These are phyloP conservation scores for Cromileptes altivelis DNA, from an alignment of 2,113 vertebrate genomes.

Conservation along the genomic window DNA sequence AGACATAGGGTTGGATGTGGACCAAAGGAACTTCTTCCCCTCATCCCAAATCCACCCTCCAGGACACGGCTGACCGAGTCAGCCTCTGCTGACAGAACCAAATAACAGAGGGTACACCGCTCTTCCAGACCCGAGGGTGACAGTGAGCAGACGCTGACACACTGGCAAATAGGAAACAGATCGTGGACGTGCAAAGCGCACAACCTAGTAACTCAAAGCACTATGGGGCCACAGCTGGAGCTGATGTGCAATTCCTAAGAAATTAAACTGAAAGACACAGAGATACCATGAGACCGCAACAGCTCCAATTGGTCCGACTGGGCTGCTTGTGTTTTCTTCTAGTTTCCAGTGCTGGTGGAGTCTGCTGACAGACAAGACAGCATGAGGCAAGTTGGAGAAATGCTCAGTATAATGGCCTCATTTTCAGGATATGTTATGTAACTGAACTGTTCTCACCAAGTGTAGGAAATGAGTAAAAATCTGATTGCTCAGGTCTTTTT, in stretches of 20 bases:
- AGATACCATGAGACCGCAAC: constrained; percentile 4
- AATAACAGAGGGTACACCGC: constrained; percentile 24
- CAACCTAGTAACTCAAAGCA: neutral
- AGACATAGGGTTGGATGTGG: constrained; percentile 57
- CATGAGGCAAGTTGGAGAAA: neutral
- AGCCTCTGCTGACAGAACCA: constrained; percentile 52
- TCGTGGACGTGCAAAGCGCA: neutral
- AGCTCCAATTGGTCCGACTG: neutral
- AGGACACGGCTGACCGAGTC: constrained; percentile 22
- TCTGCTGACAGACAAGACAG: constrained; percentile 13
- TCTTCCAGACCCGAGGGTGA: constrained; percentile 33
- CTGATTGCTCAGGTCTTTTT: neutral
- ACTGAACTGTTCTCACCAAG: neutral
- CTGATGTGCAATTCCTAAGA: constrained; percentile 8
- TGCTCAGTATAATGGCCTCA: neutral
- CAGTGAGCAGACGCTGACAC: constrained; percentile 33
- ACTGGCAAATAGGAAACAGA: constrained; percentile 52
- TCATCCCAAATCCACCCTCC: constrained; percentile 33
- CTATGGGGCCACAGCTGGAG: neutral
- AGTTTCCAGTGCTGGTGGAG: constrained; percentile 6
- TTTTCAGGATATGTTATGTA: neutral
- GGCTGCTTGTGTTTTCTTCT: constrained; percentile 17
- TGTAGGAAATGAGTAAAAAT: neutral
- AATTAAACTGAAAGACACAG: neutral
- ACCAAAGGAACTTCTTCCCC: constrained; percentile 38